Base-by-base conservation (phyloP, 2,888 invertebrate species). In the Andricus quercusramuli region DNA sequence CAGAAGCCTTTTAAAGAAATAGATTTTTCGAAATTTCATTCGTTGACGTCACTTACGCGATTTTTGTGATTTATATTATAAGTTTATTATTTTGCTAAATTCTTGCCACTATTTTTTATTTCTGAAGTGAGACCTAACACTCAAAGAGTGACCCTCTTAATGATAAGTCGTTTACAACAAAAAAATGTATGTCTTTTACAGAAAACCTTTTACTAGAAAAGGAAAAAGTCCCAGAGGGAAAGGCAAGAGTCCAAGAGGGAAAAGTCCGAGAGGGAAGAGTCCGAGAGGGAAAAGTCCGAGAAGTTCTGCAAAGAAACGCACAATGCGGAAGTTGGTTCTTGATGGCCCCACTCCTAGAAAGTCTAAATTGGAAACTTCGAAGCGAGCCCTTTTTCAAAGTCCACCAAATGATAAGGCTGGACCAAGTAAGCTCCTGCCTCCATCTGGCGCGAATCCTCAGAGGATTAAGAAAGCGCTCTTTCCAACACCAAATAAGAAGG, bases 311-410 rank as follows among this genome's bases (percentile, higher is more conserved):
- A 95, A 94, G 85, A 96, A 95, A 86, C 92, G 80, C 56, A 84
- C 93, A 83, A 64, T 94, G 90, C 89, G 94, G 77, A 90, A 94
- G 66, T 85, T 94, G 11, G 89, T 93, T 1, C 90, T 94, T 89
- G 94, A 94, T 81, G 87, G 93, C 22, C 85, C 88, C 22, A 91
- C 90, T 87, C 90, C 90, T 0, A 82, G 88, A 32, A 92, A 90
- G 84, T 79, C 89, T 1, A 92, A 90, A 79, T 65, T 91, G 29
- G 95, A 95, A 89, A 94, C 94, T 0, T 94, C 95, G 0, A 97
- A 96, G 86, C 93, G 97, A 79, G 96, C 96, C 0, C 91, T 97
- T 2, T 97, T 97, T 87, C 95, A 96, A 86, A 97, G 96, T 89
- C 96, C 97, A 2, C 94, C 92, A 4, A 70, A 85, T 3, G 90